phyloP scores from a whole-genome alignment of 1,140 invertebrate genomes.

The Leguminivora glycinivorella region DNA sequence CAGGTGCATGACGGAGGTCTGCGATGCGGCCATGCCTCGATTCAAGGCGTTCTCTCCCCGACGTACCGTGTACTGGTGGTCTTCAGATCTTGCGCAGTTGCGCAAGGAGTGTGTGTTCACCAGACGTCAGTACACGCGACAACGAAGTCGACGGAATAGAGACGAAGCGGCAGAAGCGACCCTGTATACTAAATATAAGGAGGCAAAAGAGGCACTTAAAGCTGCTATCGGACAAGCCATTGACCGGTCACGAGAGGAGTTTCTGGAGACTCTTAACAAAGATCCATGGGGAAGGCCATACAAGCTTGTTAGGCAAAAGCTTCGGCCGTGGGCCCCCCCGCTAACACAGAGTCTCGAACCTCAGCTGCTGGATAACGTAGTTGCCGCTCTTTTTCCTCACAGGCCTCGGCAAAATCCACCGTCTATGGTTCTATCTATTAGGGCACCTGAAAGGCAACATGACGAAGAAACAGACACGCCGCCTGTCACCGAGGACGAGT shows the following conservation, averaged over 20 bases:
- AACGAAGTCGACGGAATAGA: not conserved
- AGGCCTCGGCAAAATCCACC: not conserved
- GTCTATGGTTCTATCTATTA: not conserved
- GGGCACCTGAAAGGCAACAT: not conserved
- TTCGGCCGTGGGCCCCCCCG: slow-evolving; percentile 30
- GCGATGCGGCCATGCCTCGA: slow-evolving; percentile 38
- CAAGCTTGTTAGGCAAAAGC: too few relatives aligned
- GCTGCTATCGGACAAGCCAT: not conserved
- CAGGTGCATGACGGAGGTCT: slow-evolving; percentile 31
- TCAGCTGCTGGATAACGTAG: not conserved
- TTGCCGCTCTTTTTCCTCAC: not conserved
- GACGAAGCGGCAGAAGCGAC: slow-evolving; percentile 58
- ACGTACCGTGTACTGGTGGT: slow-evolving; percentile 43
- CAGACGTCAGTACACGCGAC: too few relatives aligned
- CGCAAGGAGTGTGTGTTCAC: too few relatives aligned
- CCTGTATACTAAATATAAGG: slow-evolving; percentile 41
- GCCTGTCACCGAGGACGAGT: not conserved
- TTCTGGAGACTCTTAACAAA: slow-evolving; percentile 27
- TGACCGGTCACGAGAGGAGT: not conserved
- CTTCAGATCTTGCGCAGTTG: too few relatives aligned
- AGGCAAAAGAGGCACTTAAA: not conserved
- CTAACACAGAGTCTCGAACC: slow-evolving; percentile 28
- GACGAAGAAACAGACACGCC: not conserved
- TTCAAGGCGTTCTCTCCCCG: slow-evolving; percentile 2
- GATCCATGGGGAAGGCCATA: slow-evolving; percentile 38